Base-by-base conservation (phyloP, 2,797 vertebrate species). In the Urosaurus nigricauda region DNA sequence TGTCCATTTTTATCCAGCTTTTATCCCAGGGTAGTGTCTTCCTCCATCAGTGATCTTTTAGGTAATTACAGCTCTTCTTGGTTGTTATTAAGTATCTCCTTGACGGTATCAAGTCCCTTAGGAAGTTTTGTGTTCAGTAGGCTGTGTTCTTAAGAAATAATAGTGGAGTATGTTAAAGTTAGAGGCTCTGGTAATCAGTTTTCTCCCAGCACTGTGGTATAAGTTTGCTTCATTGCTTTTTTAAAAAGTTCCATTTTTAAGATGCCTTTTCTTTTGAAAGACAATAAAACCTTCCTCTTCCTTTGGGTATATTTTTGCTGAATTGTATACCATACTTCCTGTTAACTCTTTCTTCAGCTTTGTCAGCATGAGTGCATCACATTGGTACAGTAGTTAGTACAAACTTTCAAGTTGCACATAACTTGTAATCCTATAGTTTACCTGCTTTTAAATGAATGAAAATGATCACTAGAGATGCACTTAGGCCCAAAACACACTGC, bases 241-340 rank as follows among this genome's bases (percentile, higher is more conserved):
- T 70, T 11, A 16, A 26, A 24, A 75, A 81, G 70, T 60, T 81
- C 58, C 56, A 88, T 56, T 75, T 88, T 79, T 74, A 29, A 47
- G 56, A 74, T 51, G 40, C 56, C 43, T 75, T 82, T 47, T 63
- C 68, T 73, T 43, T 68, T 65, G 51, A 88, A 83, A 16, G 32
- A 35, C 32, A 77, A 29, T 68, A 32, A 51, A 77, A n/a, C 58
- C 40, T 65, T 77, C 70, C 80, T 7, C 71, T 88, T 88, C 53
- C 78, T 12, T 56, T 40, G n/a, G 81, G 19, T 24, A 79, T 37
- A 68, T 63, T 89, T 85, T 77, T 77, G 68, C 40, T 85, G 68
- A 80, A 68, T 19, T 74, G 79, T 43, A 43, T n/a, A 14, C 26
- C 60, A 43, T 40, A 63, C 77, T 82, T 85, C 70, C 58, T 56